Evolutionary conservation across 1,140 invertebrate species (phyloP).

Genomic region (Coelopa frigida): DNA sequence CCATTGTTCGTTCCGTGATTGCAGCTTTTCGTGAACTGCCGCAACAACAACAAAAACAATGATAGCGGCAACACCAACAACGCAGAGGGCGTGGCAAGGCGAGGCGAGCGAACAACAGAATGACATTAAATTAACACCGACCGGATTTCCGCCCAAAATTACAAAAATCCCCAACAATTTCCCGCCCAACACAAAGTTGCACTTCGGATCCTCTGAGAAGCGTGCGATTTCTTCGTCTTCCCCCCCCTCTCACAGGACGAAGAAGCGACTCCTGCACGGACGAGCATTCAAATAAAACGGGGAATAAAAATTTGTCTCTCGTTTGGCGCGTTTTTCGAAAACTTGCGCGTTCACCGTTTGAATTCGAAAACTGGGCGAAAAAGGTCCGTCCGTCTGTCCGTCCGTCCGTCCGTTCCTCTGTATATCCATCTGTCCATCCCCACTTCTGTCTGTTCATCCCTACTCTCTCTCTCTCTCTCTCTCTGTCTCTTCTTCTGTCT

Average conservation of each 20-base stretch:
- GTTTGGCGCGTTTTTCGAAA: not conserved
- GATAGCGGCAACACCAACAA: too few relatives aligned
- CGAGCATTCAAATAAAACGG: not conserved
- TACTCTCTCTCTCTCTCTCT: not conserved
- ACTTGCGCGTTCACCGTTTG: not conserved
- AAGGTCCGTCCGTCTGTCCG: conserved; percentile 1
- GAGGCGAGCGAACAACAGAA: too few relatives aligned
- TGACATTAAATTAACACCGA: too few relatives aligned
- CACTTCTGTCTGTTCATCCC: not conserved
- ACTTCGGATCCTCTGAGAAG: too few relatives aligned
- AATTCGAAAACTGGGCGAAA: too few relatives aligned
- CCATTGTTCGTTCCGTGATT: too few relatives aligned
- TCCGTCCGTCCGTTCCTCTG: conserved; percentile 2
- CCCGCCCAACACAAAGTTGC: too few relatives aligned
- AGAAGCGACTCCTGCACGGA: not conserved
- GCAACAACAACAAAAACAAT: too few relatives aligned
- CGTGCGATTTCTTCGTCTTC: not conserved
- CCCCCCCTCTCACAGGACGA: not conserved
- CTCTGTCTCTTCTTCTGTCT: not conserved
- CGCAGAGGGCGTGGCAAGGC: too few relatives aligned
- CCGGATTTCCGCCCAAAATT: too few relatives aligned
- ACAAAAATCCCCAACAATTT: too few relatives aligned
- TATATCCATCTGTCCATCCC: conserved; percentile 1
- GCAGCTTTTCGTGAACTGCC: too few relatives aligned
- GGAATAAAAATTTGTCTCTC: not conserved